These are phyloP conservation scores for Trichechus manatus DNA, from an alignment of 2,113 vertebrate species.

Conservation along the genomic window DNA sequence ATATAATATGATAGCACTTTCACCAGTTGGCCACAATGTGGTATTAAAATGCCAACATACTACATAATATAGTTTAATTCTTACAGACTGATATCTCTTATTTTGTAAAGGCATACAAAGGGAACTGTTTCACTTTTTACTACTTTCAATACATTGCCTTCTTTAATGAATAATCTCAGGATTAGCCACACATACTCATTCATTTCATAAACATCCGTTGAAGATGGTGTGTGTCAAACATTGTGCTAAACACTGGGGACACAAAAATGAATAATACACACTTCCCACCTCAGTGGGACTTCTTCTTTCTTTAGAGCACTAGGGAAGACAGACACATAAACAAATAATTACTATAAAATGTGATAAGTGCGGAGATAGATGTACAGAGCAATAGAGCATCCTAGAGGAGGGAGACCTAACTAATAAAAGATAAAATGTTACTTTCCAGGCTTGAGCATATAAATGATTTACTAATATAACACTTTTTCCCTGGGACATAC, in stretches of 20 bases:
- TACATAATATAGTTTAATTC: neutral
- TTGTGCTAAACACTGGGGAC: neutral
- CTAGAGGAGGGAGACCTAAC: neutral
- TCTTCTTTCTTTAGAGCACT: neutral
- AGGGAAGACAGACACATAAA: neutral
- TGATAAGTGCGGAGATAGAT: neutral
- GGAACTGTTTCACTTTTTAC: neutral
- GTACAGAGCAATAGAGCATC: neutral
- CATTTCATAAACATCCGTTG: neutral
- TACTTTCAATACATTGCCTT: neutral
- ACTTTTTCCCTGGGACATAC: neutral
- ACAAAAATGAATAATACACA: neutral
- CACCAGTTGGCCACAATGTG: conserved; percentile 9
- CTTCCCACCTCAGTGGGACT: neutral
- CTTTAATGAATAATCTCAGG: neutral
- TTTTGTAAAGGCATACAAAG: conserved; percentile 2
- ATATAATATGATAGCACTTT: neutral
- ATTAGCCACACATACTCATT: neutral
- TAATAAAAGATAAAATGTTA: neutral
- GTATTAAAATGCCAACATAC: conserved; percentile 14
- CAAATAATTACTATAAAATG: neutral
- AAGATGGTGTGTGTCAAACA: neutral
- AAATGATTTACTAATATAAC: neutral
- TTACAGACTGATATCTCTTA: neutral
- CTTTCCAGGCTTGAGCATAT: neutral